These are phyloP conservation scores for Lasioglossum leucozonium DNA, from an alignment of 2,888 invertebrate genomes.

Conservation along the genomic window DNA sequence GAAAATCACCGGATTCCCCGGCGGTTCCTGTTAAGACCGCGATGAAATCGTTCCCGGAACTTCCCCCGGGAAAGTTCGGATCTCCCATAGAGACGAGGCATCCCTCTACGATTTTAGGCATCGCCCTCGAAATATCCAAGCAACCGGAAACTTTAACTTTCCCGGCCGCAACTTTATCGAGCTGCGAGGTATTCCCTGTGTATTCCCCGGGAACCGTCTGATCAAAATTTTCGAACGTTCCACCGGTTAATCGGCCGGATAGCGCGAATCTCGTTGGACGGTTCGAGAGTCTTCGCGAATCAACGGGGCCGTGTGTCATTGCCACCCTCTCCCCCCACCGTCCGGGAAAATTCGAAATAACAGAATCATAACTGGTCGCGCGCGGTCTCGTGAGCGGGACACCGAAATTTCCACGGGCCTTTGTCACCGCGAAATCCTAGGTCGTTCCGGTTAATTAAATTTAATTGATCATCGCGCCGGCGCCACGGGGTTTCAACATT, in stretches of 20 bases:
- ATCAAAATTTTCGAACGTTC: slow-evolving; percentile 5
- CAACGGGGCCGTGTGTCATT: no score
- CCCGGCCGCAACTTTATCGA: slow-evolving; percentile 17
- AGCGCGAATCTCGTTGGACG: not conserved
- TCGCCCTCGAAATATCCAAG: slow-evolving; percentile 14
- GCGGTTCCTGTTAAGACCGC: slow-evolving; percentile 18
- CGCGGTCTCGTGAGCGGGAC: not conserved
- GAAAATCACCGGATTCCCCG: not conserved
- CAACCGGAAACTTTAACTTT: not conserved
- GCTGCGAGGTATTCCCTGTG: not conserved
- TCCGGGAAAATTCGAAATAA: not conserved
- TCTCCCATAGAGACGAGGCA: slow-evolving; percentile 11
- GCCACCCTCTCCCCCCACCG: no score
- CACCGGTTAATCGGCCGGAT: not conserved
- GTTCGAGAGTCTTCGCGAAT: not conserved
- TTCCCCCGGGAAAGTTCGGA: not conserved
- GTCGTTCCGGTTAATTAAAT: slow-evolving; percentile 48
- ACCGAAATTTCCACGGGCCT: slow-evolving; percentile 34
- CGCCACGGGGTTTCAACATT: slow-evolving; percentile 40
- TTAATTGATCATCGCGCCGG: slow-evolving; percentile 56
- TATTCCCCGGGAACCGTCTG: not conserved
- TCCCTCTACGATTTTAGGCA: slow-evolving; percentile 14
- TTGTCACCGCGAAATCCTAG: slow-evolving; percentile 27
- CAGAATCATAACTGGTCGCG: slow-evolving; percentile 19
- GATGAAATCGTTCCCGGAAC: slow-evolving; percentile 7